A percentile compares a stretch with the other conserved stretches of the same genome.
phyloP scores from a whole-genome alignment of 2,888 invertebrate genomes.

The Cheilosia urbana region DNA sequence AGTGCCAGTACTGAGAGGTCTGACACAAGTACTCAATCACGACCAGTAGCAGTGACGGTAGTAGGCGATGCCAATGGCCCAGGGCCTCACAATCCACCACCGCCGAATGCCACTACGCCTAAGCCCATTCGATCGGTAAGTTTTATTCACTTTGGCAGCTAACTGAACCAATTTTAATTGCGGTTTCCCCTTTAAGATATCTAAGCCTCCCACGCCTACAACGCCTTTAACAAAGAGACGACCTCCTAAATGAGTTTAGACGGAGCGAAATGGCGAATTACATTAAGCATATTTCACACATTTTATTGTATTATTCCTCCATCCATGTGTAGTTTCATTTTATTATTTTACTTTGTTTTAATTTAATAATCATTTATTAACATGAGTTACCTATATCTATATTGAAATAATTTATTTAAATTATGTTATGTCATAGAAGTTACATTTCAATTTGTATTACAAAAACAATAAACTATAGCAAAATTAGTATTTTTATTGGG shows the following conservation, averaged over 20 bases:
- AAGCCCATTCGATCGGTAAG: conserved; percentile 82
- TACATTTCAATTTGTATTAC: conserved; percentile 24
- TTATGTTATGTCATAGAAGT: conserved; percentile 21
- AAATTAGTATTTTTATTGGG: background rate
- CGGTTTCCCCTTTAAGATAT: conserved; percentile 77
- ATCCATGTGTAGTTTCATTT: conserved; percentile 49
- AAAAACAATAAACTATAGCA: conserved; percentile 16
- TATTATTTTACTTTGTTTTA: conserved; percentile 5
- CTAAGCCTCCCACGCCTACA: conserved; percentile 82
- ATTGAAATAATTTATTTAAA: conserved; percentile 24
- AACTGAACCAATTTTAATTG: background rate
- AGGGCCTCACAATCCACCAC: conserved; percentile 81
- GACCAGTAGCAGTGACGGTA: conserved; percentile 85
- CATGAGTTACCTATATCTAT: conserved; percentile 1
- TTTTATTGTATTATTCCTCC: conserved; percentile 65
- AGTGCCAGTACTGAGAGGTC: conserved; percentile 86
- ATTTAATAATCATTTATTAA: conserved; percentile 28
- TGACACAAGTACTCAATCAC: conserved; percentile 82
- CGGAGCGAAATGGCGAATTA: background rate
- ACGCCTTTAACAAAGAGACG: conserved; percentile 81
- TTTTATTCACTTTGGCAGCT: background rate
- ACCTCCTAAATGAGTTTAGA: conserved; percentile 59
- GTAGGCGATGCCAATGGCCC: conserved; percentile 82
- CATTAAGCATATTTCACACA: background rate
- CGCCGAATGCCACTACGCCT: conserved; percentile 81